phyloP scores from a whole-genome alignment of 1,140 invertebrate species.

The Aleiodes sp. region DNA sequence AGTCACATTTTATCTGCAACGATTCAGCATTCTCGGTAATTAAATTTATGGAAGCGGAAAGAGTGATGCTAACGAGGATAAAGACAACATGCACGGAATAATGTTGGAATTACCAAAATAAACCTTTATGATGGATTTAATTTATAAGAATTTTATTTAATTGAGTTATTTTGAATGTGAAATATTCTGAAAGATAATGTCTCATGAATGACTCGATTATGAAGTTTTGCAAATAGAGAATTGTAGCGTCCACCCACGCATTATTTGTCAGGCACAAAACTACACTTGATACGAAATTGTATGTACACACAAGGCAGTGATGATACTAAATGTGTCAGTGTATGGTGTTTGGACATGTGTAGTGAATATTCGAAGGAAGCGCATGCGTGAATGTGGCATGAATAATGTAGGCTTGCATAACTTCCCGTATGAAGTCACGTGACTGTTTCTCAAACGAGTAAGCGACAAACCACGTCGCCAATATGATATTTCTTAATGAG shows the following conservation, averaged over 20 bases:
- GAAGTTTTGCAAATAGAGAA: background rate
- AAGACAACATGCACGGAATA: too few relatives aligned
- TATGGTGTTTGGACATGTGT: background rate
- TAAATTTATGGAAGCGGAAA: conserved; percentile 14
- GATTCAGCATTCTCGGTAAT: conserved; percentile 6
- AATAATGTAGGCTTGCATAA: conserved; percentile 53
- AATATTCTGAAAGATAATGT: background rate
- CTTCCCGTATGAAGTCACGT: conserved; percentile 32
- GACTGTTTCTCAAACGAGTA: background rate
- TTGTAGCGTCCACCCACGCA: background rate
- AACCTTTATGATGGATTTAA: too few relatives aligned
- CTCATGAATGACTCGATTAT: conserved; percentile 3
- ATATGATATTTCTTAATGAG: background rate
- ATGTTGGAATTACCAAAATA: too few relatives aligned
- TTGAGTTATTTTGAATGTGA: too few relatives aligned
- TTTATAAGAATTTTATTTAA: too few relatives aligned
- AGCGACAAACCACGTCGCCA: background rate
- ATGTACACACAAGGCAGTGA: background rate
- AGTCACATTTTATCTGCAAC: background rate
- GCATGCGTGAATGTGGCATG: conserved; percentile 45
- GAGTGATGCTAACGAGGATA: conserved; percentile 1
- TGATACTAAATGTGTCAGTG: background rate
- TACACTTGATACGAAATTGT: conserved; percentile 4
- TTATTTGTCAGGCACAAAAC: background rate
- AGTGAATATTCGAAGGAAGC: conserved; percentile 39